Conservation (phyloP, 2,888 invertebrate genomes). For the Dicyrtomina minuta region DNA sequence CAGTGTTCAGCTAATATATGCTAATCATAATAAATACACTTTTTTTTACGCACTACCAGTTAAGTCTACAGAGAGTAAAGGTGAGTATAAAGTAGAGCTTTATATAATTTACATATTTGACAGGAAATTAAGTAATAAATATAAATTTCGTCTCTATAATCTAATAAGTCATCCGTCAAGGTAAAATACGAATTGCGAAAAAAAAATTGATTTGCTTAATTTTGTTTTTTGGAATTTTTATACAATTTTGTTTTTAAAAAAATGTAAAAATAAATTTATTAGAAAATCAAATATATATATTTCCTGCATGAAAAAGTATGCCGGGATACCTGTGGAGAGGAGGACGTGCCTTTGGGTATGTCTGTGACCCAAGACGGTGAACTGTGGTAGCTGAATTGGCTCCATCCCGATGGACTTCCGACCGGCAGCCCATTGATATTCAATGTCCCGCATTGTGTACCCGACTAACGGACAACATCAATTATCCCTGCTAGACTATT, state of each 20-base stretch:
- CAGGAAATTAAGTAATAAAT: too few relatives aligned
- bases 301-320: background rate
- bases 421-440: constrained; percentile 94
- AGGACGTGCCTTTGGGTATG: constrained; percentile 91
- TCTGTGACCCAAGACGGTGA: constrained; percentile 93
- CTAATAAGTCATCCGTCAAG: constrained; percentile 12
- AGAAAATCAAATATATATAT: background rate
- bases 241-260: background rate
- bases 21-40: too few relatives aligned
- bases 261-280: background rate
- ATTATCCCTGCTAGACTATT: constrained; percentile 39
- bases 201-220: background rate
- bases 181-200: background rate
- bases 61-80: background rate
- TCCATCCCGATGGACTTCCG: constrained; percentile 90
- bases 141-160: background rate
- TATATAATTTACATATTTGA: too few relatives aligned
- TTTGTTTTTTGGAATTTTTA: background rate
- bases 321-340: constrained; percentile 85
- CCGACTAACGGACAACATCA: constrained; percentile 68
- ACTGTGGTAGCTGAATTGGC: constrained; percentile 94
- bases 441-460: constrained; percentile 97
- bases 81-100: background rate
- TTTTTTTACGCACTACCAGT: too few relatives aligned
- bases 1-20: too few relatives aligned